These are phyloP conservation scores for Chlorops oryzae DNA, from an alignment of 1,140 invertebrate species.

Conservation along the genomic window DNA sequence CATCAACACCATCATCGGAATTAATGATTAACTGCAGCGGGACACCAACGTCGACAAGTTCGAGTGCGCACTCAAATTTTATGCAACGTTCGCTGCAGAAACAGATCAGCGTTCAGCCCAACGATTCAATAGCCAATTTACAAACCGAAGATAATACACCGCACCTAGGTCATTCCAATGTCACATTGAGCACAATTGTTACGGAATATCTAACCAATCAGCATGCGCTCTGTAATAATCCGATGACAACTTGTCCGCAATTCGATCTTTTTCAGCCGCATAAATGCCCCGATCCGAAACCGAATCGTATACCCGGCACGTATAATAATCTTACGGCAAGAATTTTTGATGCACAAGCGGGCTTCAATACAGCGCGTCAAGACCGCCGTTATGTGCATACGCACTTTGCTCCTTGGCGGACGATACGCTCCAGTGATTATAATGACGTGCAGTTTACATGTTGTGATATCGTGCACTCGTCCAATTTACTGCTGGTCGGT, in stretches of 20 bases:
- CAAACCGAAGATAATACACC: conserved; percentile 17
- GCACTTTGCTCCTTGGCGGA: conserved; percentile 80
- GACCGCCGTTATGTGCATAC: conserved; percentile 82
- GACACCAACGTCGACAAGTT: no score
- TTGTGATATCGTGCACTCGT: conserved; percentile 59
- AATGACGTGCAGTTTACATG: conserved; percentile 79
- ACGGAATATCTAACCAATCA: conserved; percentile 95
- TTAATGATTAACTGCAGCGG: no score
- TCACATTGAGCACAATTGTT: conserved; percentile 86
- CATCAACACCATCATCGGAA: no score
- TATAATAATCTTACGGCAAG: conserved; percentile 67
- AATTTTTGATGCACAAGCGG: conserved; percentile 52
- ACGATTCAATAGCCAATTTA: conserved; percentile 27
- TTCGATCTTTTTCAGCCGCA: conserved; percentile 87
- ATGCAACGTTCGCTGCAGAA: conserved; percentile 60
- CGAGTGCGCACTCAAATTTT: conserved; percentile 35
- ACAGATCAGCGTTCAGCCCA: conserved; percentile 51
- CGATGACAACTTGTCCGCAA: conserved; percentile 84
- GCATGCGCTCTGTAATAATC: conserved; percentile 87
- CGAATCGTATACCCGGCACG: conserved; percentile 58
- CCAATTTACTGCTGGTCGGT: conserved; percentile 76
- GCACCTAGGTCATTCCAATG: conserved; percentile 39
- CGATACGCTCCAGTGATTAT: conserved; percentile 65
- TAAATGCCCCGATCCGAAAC: conserved; percentile 83
- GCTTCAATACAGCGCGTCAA: conserved; percentile 55